Evolutionary conservation across 2,113 vertebrate genomes (phyloP).

Genomic region (Cynoglossus semilaevis): DNA sequence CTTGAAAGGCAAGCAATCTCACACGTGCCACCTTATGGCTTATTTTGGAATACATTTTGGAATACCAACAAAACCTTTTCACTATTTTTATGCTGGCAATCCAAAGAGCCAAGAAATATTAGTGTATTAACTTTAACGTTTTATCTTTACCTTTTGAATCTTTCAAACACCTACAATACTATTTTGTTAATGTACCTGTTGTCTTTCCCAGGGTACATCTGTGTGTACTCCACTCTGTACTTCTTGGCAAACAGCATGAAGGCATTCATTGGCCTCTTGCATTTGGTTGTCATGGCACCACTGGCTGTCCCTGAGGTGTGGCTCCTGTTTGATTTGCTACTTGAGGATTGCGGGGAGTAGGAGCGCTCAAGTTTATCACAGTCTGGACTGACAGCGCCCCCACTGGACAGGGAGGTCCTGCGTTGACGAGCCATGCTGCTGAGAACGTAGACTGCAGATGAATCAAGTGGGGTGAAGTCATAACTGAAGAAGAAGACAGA

Average conservation of each 20-base stretch:
- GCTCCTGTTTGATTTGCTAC: constrained; percentile 84
- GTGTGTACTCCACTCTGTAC: constrained; percentile 98
- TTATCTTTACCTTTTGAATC: no score
- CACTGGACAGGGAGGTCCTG: constrained; percentile 88
- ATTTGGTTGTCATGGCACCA: constrained; percentile 90
- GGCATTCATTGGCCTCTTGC: constrained; percentile 99
- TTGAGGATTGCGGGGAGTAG: constrained; percentile 80
- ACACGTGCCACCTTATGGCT: no score
- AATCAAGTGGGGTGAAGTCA: constrained; percentile 97
- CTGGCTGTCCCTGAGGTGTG: constrained; percentile 88
- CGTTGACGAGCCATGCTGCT: constrained; percentile 99
- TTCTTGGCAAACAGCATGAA: constrained; percentile 99
- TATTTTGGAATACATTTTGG: no score
- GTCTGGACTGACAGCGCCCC: constrained; percentile 84
- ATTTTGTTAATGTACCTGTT: constrained; percentile 84
- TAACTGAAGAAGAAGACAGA: constrained; percentile 76
- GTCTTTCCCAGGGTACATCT: constrained; percentile 99
- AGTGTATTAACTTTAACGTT: no score
- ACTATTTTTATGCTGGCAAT: no score
- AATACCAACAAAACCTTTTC: no score
- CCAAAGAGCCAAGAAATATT: no score
- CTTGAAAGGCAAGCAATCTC: no score
- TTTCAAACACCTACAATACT: no score
- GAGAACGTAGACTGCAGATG: constrained; percentile 96
- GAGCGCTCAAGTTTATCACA: constrained; percentile 84